phyloP scores from a whole-genome alignment of 2,888 invertebrate genomes.

The Drosophila ustulata region DNA sequence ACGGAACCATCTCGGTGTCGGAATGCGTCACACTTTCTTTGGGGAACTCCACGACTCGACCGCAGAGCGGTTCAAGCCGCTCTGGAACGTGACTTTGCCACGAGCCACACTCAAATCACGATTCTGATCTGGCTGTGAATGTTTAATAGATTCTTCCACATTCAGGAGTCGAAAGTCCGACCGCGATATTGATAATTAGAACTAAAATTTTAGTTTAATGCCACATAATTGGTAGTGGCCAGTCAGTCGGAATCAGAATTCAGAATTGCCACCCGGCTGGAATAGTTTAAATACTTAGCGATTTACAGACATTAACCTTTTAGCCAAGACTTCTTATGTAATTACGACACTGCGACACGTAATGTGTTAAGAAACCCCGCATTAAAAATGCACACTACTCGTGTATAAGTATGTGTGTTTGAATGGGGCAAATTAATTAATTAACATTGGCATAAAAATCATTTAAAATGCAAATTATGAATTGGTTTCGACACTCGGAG shows the following conservation, averaged over 20 bases:
- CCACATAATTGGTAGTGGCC: background rate
- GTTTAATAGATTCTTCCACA: background rate
- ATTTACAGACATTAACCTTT: background rate
- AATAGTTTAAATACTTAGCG: background rate
- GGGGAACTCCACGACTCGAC: constrained; percentile 35
- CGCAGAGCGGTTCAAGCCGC: background rate
- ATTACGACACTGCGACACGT: background rate
- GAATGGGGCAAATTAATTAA: background rate
- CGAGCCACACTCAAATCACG: background rate
- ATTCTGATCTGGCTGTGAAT: constrained; percentile 1
- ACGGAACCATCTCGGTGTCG: constrained; percentile 5
- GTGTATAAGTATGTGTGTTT: too few relatives aligned
- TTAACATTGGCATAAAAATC: background rate
- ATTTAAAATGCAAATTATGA: constrained; percentile 8
- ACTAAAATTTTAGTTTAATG: background rate
- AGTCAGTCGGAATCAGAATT: background rate
- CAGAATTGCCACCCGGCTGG: background rate
- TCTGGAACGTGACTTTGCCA: constrained; percentile 59
- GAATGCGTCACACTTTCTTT: constrained; percentile 68
- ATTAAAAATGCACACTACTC: constrained; percentile 5
- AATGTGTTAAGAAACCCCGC: constrained; percentile 6
- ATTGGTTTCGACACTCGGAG: constrained; percentile 21
- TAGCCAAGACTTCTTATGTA: background rate
- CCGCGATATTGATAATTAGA: constrained; percentile 21
- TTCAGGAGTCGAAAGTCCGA: constrained; percentile 1